Evolutionary conservation across 2,797 vertebrate genomes (phyloP), one percentile per base, ranked within the genome.

Genomic region (Enoplosus armatus): DNA sequence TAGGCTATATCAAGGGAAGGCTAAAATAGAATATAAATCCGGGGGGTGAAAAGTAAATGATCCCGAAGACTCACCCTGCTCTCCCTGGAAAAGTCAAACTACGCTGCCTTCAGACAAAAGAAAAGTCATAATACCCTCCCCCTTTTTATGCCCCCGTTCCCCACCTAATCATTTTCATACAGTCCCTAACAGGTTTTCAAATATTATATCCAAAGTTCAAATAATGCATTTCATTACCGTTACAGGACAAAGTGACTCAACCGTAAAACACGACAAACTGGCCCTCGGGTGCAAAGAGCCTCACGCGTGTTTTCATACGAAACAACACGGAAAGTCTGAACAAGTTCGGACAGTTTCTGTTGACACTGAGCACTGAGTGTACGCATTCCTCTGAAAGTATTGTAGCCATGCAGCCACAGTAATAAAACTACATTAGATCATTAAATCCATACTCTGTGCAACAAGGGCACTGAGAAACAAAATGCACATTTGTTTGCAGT

Each of bases 341-440:
- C 92, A 92, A 82, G 93, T 91, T 81, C 64, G 27, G 72, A 87
- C 90, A 90, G 48, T 70, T 75, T 59, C 55, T 69, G 54, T 31
- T 69, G 75, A 72, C 64, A 62, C 26, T 62, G 18, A 55, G 43
- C 43, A 41, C 37, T 45, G 60, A 37, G n/a, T n/a, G n/a, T n/a
- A n/a, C 35, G 35, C 50, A 89, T 93, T 90, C 89, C 77, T 85
- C 27, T 37, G 41, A 80, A 75, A 63, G 39, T 26, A 31, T 22
- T 39, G 27, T n/a, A 51, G 33, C 4, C 18, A 7, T 1, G 29
- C 22, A 50, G 18, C 61, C 47, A 58, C 51, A n/a, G 20, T 4
- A 27, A 27, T 24, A 5, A 0, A 16, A 56, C 26, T 18, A 0
- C 0, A 3, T 41, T 54, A 18, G 58, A 66, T 11, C 22, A 47